phyloP scores from a whole-genome alignment of 2,888 invertebrate genomes.

The Stenchaetothrips biformis region DNA sequence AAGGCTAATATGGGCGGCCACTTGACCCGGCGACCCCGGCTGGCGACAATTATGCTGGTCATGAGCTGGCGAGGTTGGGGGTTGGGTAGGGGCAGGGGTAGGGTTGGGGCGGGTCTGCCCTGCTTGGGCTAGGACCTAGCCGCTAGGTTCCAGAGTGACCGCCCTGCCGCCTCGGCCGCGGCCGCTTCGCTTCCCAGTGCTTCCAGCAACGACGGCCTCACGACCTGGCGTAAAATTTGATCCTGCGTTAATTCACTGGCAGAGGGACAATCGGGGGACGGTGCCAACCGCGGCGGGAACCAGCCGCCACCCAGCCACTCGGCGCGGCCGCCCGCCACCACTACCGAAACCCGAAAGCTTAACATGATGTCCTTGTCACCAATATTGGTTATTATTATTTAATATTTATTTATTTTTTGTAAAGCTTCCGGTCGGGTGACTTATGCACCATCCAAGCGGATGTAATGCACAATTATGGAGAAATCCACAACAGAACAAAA shows the following conservation, averaged over 20 bases:
- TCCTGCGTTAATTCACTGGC: not conserved
- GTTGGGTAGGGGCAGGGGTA: not conserved
- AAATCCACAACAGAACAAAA: too few species aligned
- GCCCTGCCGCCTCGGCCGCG: not conserved
- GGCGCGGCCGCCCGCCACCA: too few species aligned
- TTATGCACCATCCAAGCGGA: too few species aligned
- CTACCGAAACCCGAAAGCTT: too few species aligned
- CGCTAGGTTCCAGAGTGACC: too few species aligned
- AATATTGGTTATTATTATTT: too few species aligned
- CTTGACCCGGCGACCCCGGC: slow-evolving; percentile 9
- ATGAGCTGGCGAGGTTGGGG: not conserved
- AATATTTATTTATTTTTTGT: too few species aligned
- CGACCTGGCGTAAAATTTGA: slow-evolving; percentile 17
- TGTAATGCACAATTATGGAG: too few species aligned
- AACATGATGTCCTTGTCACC: not conserved
- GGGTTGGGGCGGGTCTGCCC: not conserved
- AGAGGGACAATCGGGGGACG: slow-evolving; percentile 1
- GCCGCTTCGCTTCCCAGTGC: not conserved
- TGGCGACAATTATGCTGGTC: slow-evolving; percentile 10
- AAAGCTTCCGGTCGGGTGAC: too few species aligned
- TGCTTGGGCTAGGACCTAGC: too few species aligned
- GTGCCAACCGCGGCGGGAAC: not conserved
- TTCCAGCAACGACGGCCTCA: not conserved
- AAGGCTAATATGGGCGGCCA: not conserved
- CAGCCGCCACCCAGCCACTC: too few species aligned